Conservation (phyloP, 2,797 vertebrate species). For the Meda fulgida region DNA sequence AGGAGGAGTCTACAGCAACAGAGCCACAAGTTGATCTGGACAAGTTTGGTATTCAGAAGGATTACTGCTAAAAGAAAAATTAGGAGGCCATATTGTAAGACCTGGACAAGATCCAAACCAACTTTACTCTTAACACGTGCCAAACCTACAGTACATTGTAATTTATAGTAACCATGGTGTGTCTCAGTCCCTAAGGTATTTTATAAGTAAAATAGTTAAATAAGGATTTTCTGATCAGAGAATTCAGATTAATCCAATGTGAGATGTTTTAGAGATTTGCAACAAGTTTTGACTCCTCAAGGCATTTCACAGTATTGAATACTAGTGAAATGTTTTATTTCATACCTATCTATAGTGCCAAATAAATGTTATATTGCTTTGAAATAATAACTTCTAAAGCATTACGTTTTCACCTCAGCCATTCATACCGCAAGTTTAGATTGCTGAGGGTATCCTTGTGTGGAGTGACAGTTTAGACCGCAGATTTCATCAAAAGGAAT, state of each 20-base stretch:
- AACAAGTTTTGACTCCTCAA: neutral
- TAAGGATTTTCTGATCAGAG: neutral
- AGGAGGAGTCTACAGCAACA: neutral
- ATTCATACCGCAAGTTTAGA: conserved; percentile 7
- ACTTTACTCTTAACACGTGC: neutral
- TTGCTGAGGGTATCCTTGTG: neutral
- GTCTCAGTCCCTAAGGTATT: neutral
- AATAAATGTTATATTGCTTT: conserved; percentile 53
- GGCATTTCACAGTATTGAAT: neutral
- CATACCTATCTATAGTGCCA: conserved; percentile 50
- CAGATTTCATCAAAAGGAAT: conserved; percentile 29
- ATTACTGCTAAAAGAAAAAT: conserved; percentile 8
- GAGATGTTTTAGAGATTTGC: neutral
- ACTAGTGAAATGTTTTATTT: conserved; percentile 36
- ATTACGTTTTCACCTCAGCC: neutral
- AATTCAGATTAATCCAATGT: neutral
- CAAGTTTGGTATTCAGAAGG: neutral
- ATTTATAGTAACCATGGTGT: neutral
- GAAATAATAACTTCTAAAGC: conserved; percentile 43
- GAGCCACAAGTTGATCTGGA: neutral
- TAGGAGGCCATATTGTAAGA: neutral
- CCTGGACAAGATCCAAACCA: neutral
- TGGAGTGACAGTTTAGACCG: conserved; percentile 3
- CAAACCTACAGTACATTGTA: conserved; percentile 6
- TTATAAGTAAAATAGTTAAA: neutral